Conservation (phyloP, 1,140 invertebrate species). For the Euura saliciscinereae region DNA sequence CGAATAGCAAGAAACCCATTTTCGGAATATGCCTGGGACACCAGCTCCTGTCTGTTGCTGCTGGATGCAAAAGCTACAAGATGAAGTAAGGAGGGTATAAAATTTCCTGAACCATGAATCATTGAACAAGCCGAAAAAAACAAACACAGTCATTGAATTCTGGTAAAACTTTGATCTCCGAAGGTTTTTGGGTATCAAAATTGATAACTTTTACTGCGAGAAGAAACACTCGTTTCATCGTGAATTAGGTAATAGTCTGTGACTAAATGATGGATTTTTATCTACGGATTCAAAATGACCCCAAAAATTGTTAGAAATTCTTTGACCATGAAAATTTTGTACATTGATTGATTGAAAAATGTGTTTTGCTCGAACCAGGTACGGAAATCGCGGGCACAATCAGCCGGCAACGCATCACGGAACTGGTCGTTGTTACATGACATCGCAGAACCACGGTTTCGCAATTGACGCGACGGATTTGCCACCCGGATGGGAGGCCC, state of each 20-base stretch:
- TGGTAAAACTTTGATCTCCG: no score
- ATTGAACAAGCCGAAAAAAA: no score
- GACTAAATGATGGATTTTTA: no score
- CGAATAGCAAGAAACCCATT: constrained; percentile 69
- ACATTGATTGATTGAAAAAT: no score
- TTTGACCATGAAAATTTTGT: not conserved
- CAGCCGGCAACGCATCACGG: constrained; percentile 89
- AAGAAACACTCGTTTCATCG: no score
- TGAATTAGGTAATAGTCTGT: no score
- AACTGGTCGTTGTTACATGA: constrained; percentile 93
- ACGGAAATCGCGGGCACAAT: constrained; percentile 99
- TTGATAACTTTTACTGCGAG: no score
- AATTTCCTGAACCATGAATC: not conserved
- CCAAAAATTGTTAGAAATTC: no score
- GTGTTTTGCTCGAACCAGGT: constrained; percentile 64
- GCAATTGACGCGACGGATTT: constrained; percentile 80
- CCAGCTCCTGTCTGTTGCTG: constrained; percentile 89
- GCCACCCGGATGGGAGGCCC: constrained; percentile 78
- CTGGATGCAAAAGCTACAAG: constrained; percentile 88
- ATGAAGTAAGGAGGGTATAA: constrained; percentile 74
- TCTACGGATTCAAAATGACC: no score
- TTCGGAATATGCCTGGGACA: constrained; percentile 99
- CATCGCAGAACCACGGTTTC: constrained; percentile 99
- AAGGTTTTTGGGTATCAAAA: no score
- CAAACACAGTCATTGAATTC: no score